Percentiles rank a stretch among this genome's conserved stretches.
Conservation (phyloP, 1,140 invertebrate genomes). For the Chlorops oryzae region DNA sequence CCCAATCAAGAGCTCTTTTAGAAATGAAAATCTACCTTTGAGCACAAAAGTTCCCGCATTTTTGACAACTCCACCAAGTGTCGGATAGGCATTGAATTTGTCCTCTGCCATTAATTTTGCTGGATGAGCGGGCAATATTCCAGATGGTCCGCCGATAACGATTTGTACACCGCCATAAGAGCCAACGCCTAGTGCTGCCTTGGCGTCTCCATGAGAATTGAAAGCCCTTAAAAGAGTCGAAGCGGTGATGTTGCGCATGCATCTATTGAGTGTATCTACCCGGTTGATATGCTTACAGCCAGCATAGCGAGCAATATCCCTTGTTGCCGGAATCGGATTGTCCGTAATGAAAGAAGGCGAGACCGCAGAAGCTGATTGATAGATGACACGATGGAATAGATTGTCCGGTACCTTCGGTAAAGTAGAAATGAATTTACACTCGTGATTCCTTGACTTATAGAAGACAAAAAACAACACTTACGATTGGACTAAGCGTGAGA, state of each 20-base stretch:
- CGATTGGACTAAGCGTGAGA: slow-evolving; percentile 44
- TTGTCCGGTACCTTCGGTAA: slow-evolving; percentile 30
- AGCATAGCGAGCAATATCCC: slow-evolving; percentile 33
- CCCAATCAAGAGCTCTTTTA: too few species aligned
- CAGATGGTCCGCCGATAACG: slow-evolving; percentile 43
- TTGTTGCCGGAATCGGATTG: slow-evolving; percentile 47
- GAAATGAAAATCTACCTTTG: too few species aligned
- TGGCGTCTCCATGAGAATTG: slow-evolving; percentile 26
- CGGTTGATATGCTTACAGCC: slow-evolving; percentile 35
- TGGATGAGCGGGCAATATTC: slow-evolving; percentile 39
- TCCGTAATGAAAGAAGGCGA: slow-evolving; percentile 63
- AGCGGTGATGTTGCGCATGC: slow-evolving; percentile 30
- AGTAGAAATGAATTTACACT: too few species aligned
- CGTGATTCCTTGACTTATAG: too few species aligned
- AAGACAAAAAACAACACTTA: too few species aligned
- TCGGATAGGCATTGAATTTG: slow-evolving; percentile 40
- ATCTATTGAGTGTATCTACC: slow-evolving; percentile 32
- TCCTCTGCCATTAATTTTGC: slow-evolving; percentile 32
- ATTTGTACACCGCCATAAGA: slow-evolving; percentile 36
- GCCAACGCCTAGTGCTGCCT: slow-evolving; percentile 22
- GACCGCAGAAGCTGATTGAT: slow-evolving; percentile 52
- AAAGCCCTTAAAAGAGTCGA: slow-evolving; percentile 36
- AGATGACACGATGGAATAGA: slow-evolving; percentile 54
- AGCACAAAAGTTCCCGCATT: slow-evolving; percentile 40
- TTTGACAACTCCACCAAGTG: slow-evolving; percentile 39